Conservation (phyloP, 2,797 vertebrate genomes). For the Hippocampus kuda region DNA sequence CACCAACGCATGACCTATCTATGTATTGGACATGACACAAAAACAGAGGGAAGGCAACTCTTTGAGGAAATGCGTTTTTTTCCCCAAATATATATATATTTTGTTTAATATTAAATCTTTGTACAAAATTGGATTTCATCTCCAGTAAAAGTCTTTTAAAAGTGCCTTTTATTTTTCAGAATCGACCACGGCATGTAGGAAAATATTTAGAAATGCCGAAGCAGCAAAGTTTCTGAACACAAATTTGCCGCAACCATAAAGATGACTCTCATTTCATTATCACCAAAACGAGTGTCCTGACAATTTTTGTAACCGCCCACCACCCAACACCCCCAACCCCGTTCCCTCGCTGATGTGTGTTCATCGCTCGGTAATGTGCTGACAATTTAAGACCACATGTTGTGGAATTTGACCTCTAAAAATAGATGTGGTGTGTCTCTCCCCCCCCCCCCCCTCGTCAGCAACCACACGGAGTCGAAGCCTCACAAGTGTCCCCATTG, state of each 20-base stretch:
- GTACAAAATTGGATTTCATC: too few relatives aligned
- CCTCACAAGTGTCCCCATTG: slow-evolving; percentile 99
- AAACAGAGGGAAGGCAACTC: too few relatives aligned
- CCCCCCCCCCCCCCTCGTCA: slow-evolving; percentile 24
- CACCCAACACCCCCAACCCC: too few relatives aligned
- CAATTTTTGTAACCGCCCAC: too few relatives aligned
- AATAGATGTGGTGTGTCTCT: neutral
- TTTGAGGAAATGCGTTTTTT: too few relatives aligned
- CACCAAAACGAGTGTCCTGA: too few relatives aligned
- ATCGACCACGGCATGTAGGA: neutral
- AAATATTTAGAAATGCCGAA: neutral
- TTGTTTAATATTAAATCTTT: too few relatives aligned
- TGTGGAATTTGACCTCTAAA: neutral
- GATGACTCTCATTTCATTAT: too few relatives aligned
- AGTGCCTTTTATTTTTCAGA: neutral
- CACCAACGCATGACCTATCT: too few relatives aligned
- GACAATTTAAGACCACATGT: neutral
- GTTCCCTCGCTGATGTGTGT: too few relatives aligned
- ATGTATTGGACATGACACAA: too few relatives aligned
- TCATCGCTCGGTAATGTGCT: neutral
- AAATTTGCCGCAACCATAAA: neutral
- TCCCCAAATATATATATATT: too few relatives aligned
- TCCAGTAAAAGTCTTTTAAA: neutral
- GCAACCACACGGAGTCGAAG: slow-evolving; percentile 94
- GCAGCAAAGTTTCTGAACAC: neutral